Base-by-base conservation (phyloP, 2,113 vertebrate species). In the Dipodomys ordii region DNA sequence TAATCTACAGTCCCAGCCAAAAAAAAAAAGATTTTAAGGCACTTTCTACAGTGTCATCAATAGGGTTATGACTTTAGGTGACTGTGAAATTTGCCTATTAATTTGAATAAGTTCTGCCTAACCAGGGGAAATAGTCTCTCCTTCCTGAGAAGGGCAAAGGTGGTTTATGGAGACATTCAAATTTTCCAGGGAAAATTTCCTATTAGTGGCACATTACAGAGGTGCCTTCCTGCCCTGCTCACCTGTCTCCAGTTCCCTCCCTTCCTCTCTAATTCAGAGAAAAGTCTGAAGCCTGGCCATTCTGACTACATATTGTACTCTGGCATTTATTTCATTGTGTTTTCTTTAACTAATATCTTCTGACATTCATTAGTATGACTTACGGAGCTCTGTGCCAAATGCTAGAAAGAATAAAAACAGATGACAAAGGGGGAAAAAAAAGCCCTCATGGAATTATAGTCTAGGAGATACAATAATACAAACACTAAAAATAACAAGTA, bases 41-140 rank as follows among this genome's bases (percentile, higher is more conserved):
- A 57, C 53, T 13, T 57, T 57, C 53, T 90, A 89, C 96, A 95
- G 97, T 95, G 85, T 97, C 96, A 97, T 93, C 95, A 97, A 94
- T 86, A 83, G 94, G 94, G 96, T 96, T 96, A 96, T 79, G 91
- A 96, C 95, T 97, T 96, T 82, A 89, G 93, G 78, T 95, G 44
- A 23, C 44, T 30, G 32, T 64, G 90, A 97, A 91, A 87, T 76
- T 53, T 76, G 77, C 27, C 72, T 22, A 22, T 35, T 92, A 65
- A 73, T 91, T 53, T 87, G 71, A 76, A 32, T 30, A 60, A 69
- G 20, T 28, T 72, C 60, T 68, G 15, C 44, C 57, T 19, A 18
- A 67, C 19, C 9, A 71, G 15, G 83, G 77, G 44, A 39, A 39
- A n/a, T 44, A 23, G 2, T 88, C 44, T 88, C 44, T 46, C 53